phyloP scores from a whole-genome alignment of 2,888 invertebrate species.

The Aspidiotus rigidus region DNA sequence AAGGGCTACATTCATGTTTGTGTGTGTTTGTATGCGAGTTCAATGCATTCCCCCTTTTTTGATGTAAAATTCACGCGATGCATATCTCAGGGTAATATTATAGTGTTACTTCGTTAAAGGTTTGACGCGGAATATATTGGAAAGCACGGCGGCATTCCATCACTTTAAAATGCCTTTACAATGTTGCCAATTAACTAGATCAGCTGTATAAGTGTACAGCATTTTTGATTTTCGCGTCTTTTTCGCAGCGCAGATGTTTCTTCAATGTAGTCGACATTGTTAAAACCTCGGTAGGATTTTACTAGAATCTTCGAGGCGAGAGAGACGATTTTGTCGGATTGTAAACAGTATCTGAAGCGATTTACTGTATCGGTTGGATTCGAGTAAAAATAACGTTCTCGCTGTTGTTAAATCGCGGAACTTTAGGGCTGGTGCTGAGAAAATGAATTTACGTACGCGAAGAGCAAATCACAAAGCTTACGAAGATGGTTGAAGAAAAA shows the following conservation, averaged over 20 bases:
- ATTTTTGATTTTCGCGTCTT: not conserved
- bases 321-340: too few species aligned
- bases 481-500: not conserved
- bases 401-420: too few species aligned
- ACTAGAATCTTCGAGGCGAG: too few species aligned
- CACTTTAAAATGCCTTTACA: not conserved
- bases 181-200: not conserved
- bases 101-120: not conserved
- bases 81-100: conserved; percentile 13
- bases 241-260: not conserved
- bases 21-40: too few species aligned
- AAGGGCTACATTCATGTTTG: too few species aligned
- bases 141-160: not conserved
- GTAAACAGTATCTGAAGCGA: too few species aligned
- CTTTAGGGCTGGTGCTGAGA: too few species aligned
- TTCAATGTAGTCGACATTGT: not conserved
- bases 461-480: too few species aligned
- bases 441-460: too few species aligned
- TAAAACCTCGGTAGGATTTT: not conserved
- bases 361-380: too few species aligned
- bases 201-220: not conserved
- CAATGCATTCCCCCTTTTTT: not conserved
- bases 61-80: not conserved
- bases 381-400: too few species aligned
- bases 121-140: too few species aligned